Base-by-base conservation (phyloP, 2,113 vertebrate genomes). In the Mobula birostris region DNA sequence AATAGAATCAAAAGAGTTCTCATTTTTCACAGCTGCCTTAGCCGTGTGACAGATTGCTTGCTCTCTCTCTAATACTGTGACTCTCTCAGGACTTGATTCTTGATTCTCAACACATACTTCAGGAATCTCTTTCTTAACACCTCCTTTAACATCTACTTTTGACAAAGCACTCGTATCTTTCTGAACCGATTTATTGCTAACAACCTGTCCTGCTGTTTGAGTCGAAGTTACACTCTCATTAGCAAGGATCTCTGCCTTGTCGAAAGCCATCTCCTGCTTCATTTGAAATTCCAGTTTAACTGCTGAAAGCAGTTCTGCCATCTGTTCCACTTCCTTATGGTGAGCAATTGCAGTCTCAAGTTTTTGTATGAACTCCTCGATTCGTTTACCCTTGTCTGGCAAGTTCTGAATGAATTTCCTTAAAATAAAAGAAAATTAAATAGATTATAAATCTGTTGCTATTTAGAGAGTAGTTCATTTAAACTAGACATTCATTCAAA, bases 381-480 rank as follows among this genome's bases (percentile, higher is more conserved):
- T 97, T 96, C 97, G 99, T 95, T 97, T 97, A 94, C 99, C 99
- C 96, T 97, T 98, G 96, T 99, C 99, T 82, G 98, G 97, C 95
- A 99, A 98, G 94, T 94, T 97, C 94, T 96, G 96, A 94, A 99
- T 95, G 95, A 99, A 98, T 94, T 96, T 97, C 96, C 98, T 99
- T 95, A 40, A 91, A 94, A 63, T n/a, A 11, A 95, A 94, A 29
- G 68, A 94, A 88, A 5, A 68, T 74, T 0, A 92, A 0, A 0
- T 1, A 80, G 66, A 82, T 78, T 79, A 27, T 9, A 9, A 36
- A 83, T 29, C 83, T 77, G 15, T 17, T 80, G 27, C 77, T 40
- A 58, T 17, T 80, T 66, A 80, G 5, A n/a, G 24, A 94, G 48
- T 56, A 72, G 1, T 36, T 27, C 36, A 76, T 76, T 94, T 48